A percentile compares a stretch with the other conserved stretches of the same genome.
Conservation (phyloP, 2,888 invertebrate species). For the Rhabditoides inermis region DNA sequence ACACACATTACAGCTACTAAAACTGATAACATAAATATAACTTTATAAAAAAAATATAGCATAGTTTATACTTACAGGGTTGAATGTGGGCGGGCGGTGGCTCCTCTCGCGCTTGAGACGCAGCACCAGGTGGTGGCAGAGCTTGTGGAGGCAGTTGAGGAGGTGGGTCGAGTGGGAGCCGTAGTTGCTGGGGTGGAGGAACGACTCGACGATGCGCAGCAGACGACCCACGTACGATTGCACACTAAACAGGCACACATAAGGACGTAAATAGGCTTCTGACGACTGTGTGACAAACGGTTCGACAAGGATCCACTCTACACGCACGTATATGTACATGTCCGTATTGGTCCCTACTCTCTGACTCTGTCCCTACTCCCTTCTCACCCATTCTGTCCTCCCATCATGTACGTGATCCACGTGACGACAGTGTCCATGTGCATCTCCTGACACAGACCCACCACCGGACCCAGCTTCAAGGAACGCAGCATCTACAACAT, state of each 20-base stretch:
- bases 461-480: slow-evolving; percentile 20
- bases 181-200: slow-evolving; percentile 78
- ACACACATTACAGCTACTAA: too few species aligned
- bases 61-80: slow-evolving; percentile 57
- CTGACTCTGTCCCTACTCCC: too few species aligned
- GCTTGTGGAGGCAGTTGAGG: slow-evolving; percentile 56
- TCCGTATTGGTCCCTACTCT: too few species aligned
- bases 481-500: slow-evolving; percentile 30
- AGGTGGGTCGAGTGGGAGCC: slow-evolving; percentile 65
- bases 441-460: slow-evolving; percentile 59
- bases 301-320: too few species aligned
- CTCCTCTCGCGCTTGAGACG: slow-evolving; percentile 64
- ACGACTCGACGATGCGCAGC: slow-evolving; percentile 74
- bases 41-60: neutral
- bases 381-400: slow-evolving; percentile 25
- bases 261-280: too few species aligned
- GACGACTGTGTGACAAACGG: too few species aligned
- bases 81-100: slow-evolving; percentile 11
- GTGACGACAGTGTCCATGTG: slow-evolving; percentile 22
- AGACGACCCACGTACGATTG: slow-evolving; percentile 64
- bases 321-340: too few species aligned
- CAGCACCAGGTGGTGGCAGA: slow-evolving; percentile 11
- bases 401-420: slow-evolving; percentile 39
- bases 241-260: too few species aligned
- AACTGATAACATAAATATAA: too few species aligned